These are phyloP conservation scores for Sicus ferrugineus DNA, from an alignment of 2,888 invertebrate species.

Conservation along the genomic window DNA sequence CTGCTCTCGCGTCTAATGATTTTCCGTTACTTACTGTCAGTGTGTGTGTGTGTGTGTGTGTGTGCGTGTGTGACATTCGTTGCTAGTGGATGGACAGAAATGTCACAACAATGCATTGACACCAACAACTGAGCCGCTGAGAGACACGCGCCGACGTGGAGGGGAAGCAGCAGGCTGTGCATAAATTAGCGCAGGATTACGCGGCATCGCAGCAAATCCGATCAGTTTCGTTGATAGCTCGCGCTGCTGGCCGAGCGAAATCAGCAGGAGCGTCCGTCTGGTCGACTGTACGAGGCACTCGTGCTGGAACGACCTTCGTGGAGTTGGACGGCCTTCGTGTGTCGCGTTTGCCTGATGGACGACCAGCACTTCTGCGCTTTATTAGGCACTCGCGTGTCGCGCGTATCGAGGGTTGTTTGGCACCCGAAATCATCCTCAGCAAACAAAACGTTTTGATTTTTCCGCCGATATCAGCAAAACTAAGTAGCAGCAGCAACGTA, in stretches of 20 bases:
- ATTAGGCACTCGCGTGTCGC: slow-evolving; percentile 21
- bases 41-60: not conserved
- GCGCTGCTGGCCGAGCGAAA: not conserved
- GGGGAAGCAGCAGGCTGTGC: not conserved
- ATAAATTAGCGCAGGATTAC: slow-evolving; percentile 29
- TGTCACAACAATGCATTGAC: slow-evolving; percentile 25
- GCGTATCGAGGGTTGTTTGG: slow-evolving; percentile 8
- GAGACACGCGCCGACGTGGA: not conserved
- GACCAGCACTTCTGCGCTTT: slow-evolving; percentile 28
- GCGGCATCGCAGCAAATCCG: not conserved
- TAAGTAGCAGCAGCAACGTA: too few relatives aligned
- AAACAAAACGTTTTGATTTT: too few relatives aligned
- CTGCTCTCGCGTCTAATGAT: not conserved
- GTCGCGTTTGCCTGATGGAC: slow-evolving; percentile 13
- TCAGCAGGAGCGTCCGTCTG: slow-evolving; percentile 9
- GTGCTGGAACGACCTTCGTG: not conserved
- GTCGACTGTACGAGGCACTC: not conserved
- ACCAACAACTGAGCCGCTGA: not conserved
- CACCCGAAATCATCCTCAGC: too few relatives aligned
- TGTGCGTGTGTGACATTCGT: not conserved
- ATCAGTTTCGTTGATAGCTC: slow-evolving; percentile 2
- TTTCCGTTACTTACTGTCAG: not conserved
- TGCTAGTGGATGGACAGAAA: not conserved
- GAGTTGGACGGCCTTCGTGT: not conserved
- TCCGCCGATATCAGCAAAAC: too few relatives aligned